A percentile compares a stretch with the other conserved stretches of the same genome.
These are phyloP conservation scores for Luffia ferchaultella DNA, from an alignment of 2,888 invertebrate genomes.

Conservation along the genomic window DNA sequence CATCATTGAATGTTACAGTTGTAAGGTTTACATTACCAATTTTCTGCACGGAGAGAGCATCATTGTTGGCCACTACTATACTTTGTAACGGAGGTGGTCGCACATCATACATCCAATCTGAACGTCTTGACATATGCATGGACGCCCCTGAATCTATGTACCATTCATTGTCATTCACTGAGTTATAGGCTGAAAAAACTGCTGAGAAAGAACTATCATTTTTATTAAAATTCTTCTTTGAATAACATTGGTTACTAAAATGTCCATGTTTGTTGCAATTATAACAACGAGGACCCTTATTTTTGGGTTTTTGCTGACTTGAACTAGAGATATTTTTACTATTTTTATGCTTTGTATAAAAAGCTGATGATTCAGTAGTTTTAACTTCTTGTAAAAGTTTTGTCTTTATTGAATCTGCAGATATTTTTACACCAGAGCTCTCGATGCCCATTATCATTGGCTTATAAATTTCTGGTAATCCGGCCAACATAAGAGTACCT, in stretches of 20 bases:
- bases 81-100: slow-evolving; percentile 11
- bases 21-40: slow-evolving; percentile 14
- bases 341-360: slow-evolving; percentile 8
- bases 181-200: slow-evolving; percentile 1
- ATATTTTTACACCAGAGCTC: slow-evolving; percentile 7
- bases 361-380: slow-evolving; percentile 7
- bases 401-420: slow-evolving; percentile 11
- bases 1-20: slow-evolving; percentile 2
- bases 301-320: neutral
- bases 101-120: slow-evolving; percentile 6
- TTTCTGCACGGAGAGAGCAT: slow-evolving; percentile 11
- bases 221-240: slow-evolving; percentile 3
- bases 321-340: neutral
- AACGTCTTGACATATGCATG: slow-evolving; percentile 17
- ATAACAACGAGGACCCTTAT: slow-evolving; percentile 9
- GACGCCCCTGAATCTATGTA: too few species aligned
- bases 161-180: too few species aligned
- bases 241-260: slow-evolving; percentile 10
- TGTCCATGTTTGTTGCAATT: slow-evolving; percentile 13
- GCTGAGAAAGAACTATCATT: slow-evolving; percentile 5
- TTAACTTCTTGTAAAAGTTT: slow-evolving; percentile 13
- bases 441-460: slow-evolving; percentile 15
- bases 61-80: slow-evolving; percentile 14
- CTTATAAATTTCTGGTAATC: slow-evolving; percentile 14
- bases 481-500: slow-evolving; percentile 15